Base-by-base conservation (phyloP, 2,888 invertebrate species). In the Bursaphelenchus okinawaensis region DNA sequence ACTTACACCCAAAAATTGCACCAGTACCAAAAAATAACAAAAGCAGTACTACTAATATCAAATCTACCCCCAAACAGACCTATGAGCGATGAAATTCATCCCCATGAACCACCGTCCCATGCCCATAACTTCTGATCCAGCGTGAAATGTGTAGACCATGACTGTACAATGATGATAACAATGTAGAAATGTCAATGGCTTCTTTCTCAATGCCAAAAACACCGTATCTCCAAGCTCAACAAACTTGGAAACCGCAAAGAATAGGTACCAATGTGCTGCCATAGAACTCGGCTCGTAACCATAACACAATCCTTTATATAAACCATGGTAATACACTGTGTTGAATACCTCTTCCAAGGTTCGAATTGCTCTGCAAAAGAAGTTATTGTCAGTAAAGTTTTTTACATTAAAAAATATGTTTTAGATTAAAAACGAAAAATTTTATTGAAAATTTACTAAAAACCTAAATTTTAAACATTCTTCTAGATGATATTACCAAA, bases 161-260 rank as follows among this genome's bases (percentile, higher is more conserved):
- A 68, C 68, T 27, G 70, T 52, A 51, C 67, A 71, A 51, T 68
- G 68, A 52, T 68, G 68, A 52, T 66, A 67, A 28, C 61, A 62
- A 26, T 68, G 68, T 9, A 68, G 56, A 29, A 68, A 69, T 31
- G 64, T 63, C 54, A 68, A 65, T 12, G 67, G 67, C 27, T 62
- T 59, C 50, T 68, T 68, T 7, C 65, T 55, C 9, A 71, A 19
- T 8, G 59, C 64, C 7, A 68, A 28, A 61, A 68, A 68, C 8
- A 68, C 52, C 7, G 68, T 71, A 51, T 68, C 68, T 12, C 70
- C 68, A 40, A 68, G 62, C 40, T 68, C 68, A 59, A 71, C 66
- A 29, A 68, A 24, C 57, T 68, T 68, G 19, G 68, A 68, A n/a
- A 68, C 20, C 9, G 66, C 68, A 27, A 68, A 68, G 57, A 71